These are phyloP conservation scores for Aldabrachelys gigantea DNA, from an alignment of 2,113 vertebrate genomes.

Conservation along the genomic window DNA sequence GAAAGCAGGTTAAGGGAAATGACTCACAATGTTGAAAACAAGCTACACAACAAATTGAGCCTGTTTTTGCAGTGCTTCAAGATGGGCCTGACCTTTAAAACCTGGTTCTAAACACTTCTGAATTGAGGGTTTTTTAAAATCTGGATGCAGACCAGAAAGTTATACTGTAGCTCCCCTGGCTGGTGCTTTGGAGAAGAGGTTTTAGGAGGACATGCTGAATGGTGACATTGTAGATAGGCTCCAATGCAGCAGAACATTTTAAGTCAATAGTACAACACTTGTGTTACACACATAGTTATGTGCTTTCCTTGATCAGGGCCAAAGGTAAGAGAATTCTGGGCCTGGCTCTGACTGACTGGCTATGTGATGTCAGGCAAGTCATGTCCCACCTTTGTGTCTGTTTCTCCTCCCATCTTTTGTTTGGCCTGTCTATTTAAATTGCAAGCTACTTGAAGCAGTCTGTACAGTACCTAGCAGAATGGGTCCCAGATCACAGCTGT, in stretches of 20 bases:
- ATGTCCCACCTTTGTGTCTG: background rate
- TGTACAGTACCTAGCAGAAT: background rate
- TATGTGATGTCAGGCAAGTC: background rate
- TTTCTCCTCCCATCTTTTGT: background rate
- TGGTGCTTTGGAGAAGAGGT: background rate
- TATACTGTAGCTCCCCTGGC: background rate
- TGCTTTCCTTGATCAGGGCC: background rate
- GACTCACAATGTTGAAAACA: background rate
- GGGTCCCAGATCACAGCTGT: background rate
- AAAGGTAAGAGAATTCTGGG: background rate
- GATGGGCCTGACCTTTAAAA: background rate
- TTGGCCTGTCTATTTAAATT: background rate
- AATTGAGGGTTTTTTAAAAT: background rate
- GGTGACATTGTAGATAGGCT: background rate
- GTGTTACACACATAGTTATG: background rate
- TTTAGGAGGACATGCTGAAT: background rate
- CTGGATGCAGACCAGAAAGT: background rate
- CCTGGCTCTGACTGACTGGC: background rate
- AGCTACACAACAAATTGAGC: background rate
- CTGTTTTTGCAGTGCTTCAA: background rate
- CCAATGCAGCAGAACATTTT: background rate
- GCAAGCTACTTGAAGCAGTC: background rate
- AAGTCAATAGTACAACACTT: background rate
- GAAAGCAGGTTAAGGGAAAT: background rate
- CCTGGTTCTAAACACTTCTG: background rate